phyloP scores from a whole-genome alignment of 37 sponge, comb jelly and placozoan species.

The Oscarella lobularis region DNA sequence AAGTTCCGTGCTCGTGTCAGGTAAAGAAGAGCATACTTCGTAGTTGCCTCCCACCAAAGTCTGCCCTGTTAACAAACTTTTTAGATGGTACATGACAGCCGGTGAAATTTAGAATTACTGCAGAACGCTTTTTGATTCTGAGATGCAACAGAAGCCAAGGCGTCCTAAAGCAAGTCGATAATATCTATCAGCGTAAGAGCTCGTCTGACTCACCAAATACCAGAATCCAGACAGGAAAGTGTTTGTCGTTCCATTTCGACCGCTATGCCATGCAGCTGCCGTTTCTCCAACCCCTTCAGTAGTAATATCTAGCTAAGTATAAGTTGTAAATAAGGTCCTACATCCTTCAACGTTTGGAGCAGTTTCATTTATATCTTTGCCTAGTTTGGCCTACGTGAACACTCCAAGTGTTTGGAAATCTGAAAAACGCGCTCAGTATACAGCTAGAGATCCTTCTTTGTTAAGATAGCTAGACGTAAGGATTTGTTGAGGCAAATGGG shows the following conservation, averaged over 20 bases:
- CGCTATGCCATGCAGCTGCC: constrained; percentile 1
- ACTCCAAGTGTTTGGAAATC: no score
- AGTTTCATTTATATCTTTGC: background rate
- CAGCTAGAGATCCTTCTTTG: no score
- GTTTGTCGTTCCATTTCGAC: background rate
- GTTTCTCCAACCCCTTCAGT: background rate
- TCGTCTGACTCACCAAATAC: background rate
- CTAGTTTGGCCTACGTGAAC: background rate
- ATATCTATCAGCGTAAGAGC: no score
- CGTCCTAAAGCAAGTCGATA: background rate
- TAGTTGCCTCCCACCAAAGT: no score
- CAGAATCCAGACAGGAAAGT: background rate
- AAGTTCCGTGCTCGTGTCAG: no score
- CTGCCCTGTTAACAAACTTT: no score
- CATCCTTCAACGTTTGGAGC: background rate
- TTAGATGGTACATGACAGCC: no score
- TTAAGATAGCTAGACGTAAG: background rate
- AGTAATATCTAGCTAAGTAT: background rate
- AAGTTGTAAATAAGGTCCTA: background rate
- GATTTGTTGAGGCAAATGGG: background rate
- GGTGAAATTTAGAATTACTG: constrained; percentile 1
- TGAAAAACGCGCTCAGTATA: no score
- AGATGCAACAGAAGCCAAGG: background rate
- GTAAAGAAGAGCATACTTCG: no score
- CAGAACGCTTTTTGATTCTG: background rate